These are phyloP conservation scores for Timema cristinae DNA, from an alignment of 2,888 invertebrate species.

Conservation along the genomic window DNA sequence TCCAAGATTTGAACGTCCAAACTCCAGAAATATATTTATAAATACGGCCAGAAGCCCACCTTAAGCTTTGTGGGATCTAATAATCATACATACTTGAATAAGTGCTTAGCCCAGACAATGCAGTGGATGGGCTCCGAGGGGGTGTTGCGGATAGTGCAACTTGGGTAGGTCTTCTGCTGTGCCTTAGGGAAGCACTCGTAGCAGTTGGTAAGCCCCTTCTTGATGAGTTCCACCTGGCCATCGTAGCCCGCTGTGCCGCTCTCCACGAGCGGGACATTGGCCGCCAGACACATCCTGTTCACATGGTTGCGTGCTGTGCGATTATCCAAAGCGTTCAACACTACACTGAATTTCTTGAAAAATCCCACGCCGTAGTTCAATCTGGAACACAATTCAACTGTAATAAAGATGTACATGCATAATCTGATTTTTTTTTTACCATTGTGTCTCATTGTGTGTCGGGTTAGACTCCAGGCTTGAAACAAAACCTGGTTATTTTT, in stretches of 20 bases:
- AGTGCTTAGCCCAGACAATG: conserved; percentile 98
- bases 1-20: neutral
- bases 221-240: conserved; percentile 90
- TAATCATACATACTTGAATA: conserved; percentile 77
- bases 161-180: conserved; percentile 89
- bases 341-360: conserved; percentile 86
- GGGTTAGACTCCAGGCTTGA: too few relatives aligned
- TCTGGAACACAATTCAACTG: conserved; percentile 50
- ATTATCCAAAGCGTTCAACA: conserved; percentile 97
- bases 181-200: conserved; percentile 95
- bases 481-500: neutral
- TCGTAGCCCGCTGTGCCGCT: conserved; percentile 97
- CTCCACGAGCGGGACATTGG: conserved; percentile 90
- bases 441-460: neutral
- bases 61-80: neutral
- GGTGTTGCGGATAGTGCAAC: conserved; percentile 98
- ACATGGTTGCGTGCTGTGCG: conserved; percentile 95
- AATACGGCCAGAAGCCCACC: too few relatives aligned
- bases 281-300: conserved; percentile 96
- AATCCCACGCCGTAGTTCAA: conserved; percentile 85
- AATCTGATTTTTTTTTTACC: neutral
- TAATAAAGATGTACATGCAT: neutral
- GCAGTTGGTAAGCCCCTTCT: conserved; percentile 86
- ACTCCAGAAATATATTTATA: too few relatives aligned
- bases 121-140: conserved; percentile 99